These are phyloP conservation scores for Callopanchax toddi DNA, from an alignment of 2,113 vertebrate genomes.

Conservation along the genomic window DNA sequence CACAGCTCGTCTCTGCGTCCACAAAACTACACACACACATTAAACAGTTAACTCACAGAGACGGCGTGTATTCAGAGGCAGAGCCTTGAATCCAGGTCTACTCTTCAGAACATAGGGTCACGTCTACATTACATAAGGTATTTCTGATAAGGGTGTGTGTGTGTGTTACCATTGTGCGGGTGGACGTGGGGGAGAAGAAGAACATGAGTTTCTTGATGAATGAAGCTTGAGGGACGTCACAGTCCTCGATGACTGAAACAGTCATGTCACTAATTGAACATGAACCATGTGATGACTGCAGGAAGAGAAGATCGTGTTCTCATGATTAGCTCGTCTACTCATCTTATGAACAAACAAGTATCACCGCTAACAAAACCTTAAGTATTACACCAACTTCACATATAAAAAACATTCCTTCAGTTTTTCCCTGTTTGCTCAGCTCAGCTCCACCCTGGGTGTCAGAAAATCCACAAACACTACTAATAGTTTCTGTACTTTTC, in stretches of 20 bases:
- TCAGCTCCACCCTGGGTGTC: neutral
- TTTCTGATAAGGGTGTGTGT: constrained; percentile 1
- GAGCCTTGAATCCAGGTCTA: too few relatives aligned
- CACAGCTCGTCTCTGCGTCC: constrained; percentile 82
- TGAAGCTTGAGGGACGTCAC: constrained; percentile 68
- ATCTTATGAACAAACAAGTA: too few relatives aligned
- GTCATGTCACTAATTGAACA: constrained; percentile 79
- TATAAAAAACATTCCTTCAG: neutral
- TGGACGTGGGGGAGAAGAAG: constrained; percentile 85
- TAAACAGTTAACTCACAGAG: neutral
- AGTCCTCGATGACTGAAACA: constrained; percentile 68
- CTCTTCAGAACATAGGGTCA: neutral
- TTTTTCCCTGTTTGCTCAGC: neutral
- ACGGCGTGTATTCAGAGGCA: neutral
- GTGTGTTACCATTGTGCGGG: constrained; percentile 86
- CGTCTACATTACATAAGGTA: neutral
- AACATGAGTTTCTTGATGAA: constrained; percentile 81
- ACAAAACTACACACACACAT: constrained; percentile 82
- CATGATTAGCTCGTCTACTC: neutral
- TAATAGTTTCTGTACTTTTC: neutral
- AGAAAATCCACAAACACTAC: neutral
- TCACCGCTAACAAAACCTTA: neutral
- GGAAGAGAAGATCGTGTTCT: constrained; percentile 22
- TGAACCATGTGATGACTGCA: constrained; percentile 84
- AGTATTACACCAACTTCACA: neutral